Evolutionary conservation across 2,888 invertebrate species (phyloP).

Genomic region (Gastrophysa polygoni): DNA sequence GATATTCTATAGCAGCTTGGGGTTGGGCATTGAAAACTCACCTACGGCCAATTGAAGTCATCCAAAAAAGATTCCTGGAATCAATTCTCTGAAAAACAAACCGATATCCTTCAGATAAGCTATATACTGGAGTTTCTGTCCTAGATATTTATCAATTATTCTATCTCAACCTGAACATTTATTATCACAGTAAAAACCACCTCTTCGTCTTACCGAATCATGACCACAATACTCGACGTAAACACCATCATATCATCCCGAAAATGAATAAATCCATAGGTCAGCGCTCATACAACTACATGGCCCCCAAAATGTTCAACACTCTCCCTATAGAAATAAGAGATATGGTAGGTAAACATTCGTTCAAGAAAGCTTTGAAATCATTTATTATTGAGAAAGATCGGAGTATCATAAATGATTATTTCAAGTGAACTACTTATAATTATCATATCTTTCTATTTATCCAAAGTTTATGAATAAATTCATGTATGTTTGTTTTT

Average conservation of each 20-base stretch:
- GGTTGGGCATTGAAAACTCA: too few species aligned
- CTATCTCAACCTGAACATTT: background rate
- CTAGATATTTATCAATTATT: background rate
- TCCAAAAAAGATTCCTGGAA: too few species aligned
- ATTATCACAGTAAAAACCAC: background rate
- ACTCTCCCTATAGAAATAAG: background rate
- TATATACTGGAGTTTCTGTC: background rate
- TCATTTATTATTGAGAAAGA: background rate
- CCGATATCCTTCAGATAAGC: background rate
- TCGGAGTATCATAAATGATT: background rate
- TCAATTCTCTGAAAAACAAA: background rate
- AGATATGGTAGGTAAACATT: background rate
- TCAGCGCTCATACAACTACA: background rate
- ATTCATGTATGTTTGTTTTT: too few species aligned
- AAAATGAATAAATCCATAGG: background rate
- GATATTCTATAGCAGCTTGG: too few species aligned
- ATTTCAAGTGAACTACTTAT: constrained; percentile 5
- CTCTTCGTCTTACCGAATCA: background rate
- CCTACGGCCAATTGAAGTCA: too few species aligned
- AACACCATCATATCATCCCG: background rate
- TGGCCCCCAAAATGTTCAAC: background rate
- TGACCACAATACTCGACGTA: background rate
- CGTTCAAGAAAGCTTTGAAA: background rate
- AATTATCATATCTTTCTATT: background rate
- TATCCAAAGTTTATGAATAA: too few species aligned